Evolutionary conservation across 2,888 invertebrate genomes (phyloP).

Genomic region (Harpalus rubripes): DNA sequence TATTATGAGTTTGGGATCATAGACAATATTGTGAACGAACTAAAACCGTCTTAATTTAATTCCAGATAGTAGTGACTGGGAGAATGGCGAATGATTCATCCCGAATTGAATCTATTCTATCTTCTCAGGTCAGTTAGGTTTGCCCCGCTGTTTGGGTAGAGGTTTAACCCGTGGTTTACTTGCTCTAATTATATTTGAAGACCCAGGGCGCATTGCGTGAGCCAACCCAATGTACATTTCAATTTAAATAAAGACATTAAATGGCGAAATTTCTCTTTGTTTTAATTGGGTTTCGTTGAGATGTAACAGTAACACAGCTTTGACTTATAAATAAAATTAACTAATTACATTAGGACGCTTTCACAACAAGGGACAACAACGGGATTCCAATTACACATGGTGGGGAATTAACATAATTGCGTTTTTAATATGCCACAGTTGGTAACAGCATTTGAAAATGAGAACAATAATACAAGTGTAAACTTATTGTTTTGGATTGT

Average conservation of each 20-base stretch:
- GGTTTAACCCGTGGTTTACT: slow-evolving; percentile 9
- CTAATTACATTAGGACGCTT: slow-evolving; percentile 16
- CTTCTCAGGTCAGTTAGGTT: too few species aligned
- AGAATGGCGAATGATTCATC: too few species aligned
- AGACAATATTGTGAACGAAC: too few species aligned
- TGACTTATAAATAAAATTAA: slow-evolving; percentile 35
- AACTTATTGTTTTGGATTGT: too few species aligned
- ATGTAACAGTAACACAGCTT: slow-evolving; percentile 26
- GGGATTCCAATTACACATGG: neutral
- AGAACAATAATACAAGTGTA: neutral
- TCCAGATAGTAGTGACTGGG: too few species aligned
- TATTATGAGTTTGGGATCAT: too few species aligned
- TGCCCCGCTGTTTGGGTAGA: too few species aligned
- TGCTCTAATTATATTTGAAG: slow-evolving; percentile 38
- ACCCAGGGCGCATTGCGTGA: slow-evolving; percentile 14
- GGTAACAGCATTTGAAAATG: neutral
- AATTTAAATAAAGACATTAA: slow-evolving; percentile 38
- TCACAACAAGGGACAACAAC: neutral
- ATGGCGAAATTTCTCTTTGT: slow-evolving; percentile 28
- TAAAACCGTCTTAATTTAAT: too few species aligned
- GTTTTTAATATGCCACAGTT: neutral
- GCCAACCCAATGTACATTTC: slow-evolving; percentile 12
- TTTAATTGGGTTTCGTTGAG: slow-evolving; percentile 31
- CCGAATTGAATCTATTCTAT: too few species aligned
- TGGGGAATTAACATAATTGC: neutral